These are phyloP conservation scores for Oenanthe oenanthe DNA, from an alignment of 2,113 vertebrate species.

Conservation along the genomic window DNA sequence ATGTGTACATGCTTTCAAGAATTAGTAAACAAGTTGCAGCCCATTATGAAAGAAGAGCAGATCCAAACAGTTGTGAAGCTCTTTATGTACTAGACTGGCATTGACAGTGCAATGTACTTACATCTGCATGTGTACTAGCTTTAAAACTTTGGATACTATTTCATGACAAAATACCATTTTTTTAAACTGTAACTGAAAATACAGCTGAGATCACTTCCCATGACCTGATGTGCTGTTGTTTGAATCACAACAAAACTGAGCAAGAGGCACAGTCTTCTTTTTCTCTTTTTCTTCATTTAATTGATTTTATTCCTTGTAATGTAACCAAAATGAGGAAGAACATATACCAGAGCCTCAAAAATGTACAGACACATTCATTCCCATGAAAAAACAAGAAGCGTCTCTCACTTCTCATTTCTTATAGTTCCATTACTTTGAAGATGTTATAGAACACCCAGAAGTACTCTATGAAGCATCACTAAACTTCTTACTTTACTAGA, in stretches of 20 bases:
- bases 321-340: not conserved
- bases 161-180: not conserved
- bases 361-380: not conserved
- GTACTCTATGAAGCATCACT: not conserved
- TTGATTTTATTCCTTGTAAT: not conserved
- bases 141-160: not conserved
- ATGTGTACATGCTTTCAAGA: slow-evolving; percentile 67
- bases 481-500: not conserved
- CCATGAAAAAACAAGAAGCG: not conserved
- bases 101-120: not conserved
- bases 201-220: not conserved
- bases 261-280: not conserved
- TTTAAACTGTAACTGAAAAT: not conserved
- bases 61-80: slow-evolving; percentile 14
- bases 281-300: not conserved
- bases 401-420: not conserved
- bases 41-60: slow-evolving; percentile 67
- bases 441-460: not conserved
- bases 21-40: slow-evolving; percentile 60
- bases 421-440: not conserved
- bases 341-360: not conserved
- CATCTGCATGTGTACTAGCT: not conserved
- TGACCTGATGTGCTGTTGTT: not conserved
- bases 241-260: not conserved
- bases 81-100: not conserved